Evolutionary conservation across 2,888 invertebrate species (phyloP), one percentile per base, ranked within the genome.

Genomic region (Scaeva pyrastri): DNA sequence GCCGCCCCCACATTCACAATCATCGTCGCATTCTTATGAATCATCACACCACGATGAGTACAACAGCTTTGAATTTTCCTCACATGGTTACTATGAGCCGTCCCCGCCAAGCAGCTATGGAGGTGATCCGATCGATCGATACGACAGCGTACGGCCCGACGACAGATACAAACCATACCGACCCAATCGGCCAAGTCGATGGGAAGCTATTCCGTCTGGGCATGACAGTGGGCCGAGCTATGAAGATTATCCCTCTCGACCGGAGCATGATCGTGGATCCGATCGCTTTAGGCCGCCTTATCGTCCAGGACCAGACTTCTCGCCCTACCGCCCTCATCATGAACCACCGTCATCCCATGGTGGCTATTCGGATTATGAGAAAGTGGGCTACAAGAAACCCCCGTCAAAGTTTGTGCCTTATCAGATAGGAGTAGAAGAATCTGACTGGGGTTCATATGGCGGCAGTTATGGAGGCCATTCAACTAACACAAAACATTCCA

Each of bases 371-470:
- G 91, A 91, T 62, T 89, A 91, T 11, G 88, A 90, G 78, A 88
- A 89, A 19, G 39, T 83, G 2, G 71, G 88, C 19, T 90, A 91
- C 85, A 91, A 91, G 70, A 91, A 91, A 23, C 88, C 82, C 21
- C 90, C 90, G 5, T 83, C 88, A 14, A 91, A 92, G 80, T 94
- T 92, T 88, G 92, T 95, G 26, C 94, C 95, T 0, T 95, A 95
- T 88, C 93, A 94, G 75, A 94, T 94, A 70, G 90, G 91, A 88
- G 93, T 93, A 0, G 93, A 93, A 0, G 92, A 93, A 45, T 93
- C 93, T 56, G 92, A 92, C 31, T 95, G 94, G 94, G 94, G 94
- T 0, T 93, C 93, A 78, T 95, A 95, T 88, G 95, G 95, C 0
- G 94, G 95, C 0, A 92, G 92, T 12, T 96, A 96, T 88, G 94